Conservation (phyloP, 2,888 invertebrate genomes). For the Nematopogon swammerdamellus region DNA sequence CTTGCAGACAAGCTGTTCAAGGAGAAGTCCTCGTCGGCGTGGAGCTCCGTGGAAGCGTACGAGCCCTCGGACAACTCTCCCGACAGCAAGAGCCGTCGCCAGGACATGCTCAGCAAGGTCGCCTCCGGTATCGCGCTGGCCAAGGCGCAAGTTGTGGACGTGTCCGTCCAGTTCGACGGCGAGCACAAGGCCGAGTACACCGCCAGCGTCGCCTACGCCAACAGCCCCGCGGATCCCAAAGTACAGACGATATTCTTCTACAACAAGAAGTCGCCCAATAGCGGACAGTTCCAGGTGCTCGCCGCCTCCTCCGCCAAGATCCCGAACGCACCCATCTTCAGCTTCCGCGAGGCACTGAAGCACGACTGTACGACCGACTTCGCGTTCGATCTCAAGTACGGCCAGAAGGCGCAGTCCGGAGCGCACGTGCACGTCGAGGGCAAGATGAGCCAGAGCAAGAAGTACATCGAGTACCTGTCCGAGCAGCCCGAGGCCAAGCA, state of each 20-base stretch:
- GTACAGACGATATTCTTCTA: conserved; percentile 47
- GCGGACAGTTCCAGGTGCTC: conserved; percentile 42
- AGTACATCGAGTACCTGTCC: conserved; percentile 44
- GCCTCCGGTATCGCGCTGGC: conserved; percentile 53
- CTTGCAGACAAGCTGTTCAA: neutral
- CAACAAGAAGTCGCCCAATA: conserved; percentile 28
- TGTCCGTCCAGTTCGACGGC: conserved; percentile 53
- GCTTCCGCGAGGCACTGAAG: conserved; percentile 52
- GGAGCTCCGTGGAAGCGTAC: neutral
- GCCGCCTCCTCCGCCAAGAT: conserved; percentile 36
- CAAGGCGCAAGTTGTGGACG: conserved; percentile 46
- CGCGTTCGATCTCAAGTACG: conserved; percentile 48
- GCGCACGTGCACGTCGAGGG: conserved; percentile 36
- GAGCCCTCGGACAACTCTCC: conserved; percentile 23
- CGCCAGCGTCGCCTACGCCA: conserved; percentile 49
- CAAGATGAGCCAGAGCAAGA: conserved; percentile 43
- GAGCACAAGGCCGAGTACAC: conserved; percentile 45
- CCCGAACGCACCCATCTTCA: conserved; percentile 49
- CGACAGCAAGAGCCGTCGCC: conserved; percentile 45
- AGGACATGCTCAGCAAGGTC: conserved; percentile 51
- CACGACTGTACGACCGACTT: conserved; percentile 45
- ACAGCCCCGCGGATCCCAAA: conserved; percentile 56
- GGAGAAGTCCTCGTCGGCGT: neutral
- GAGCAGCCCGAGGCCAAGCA: conserved; percentile 37
- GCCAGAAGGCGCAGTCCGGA: conserved; percentile 32